Base-by-base conservation (phyloP, 2,888 invertebrate species). In the Eudasyphora cyanicolor region DNA sequence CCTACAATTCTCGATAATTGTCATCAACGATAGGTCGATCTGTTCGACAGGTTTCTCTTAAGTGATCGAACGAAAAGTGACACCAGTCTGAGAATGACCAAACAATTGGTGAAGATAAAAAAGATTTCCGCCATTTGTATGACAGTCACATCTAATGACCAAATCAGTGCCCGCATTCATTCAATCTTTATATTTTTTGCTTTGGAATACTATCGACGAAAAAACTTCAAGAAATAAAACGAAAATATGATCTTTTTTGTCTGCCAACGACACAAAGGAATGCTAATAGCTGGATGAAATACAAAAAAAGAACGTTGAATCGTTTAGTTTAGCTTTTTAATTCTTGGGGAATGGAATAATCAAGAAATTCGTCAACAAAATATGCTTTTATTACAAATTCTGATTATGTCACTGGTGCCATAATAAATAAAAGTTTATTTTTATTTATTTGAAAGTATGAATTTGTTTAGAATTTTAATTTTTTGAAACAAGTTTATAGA, bases 231-330 rank as follows among this genome's bases (percentile, higher is more conserved):
- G 7, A 45, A 12, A 57, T 27, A 27, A 57, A 54, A 24, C 57
- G 27, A 57, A 51, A 35, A 21, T 51, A 51, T 51, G 51, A 51
- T 5, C 29, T 51, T 12, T 45, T 60, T 67, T 42, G 38, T 35
- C 21, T 19, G 38, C 10, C 2, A 51, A 42, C n/a, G 38, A 27
- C 79, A 69, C 45, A 57, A 24, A 35, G 69, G 79, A 75, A 79
- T 75, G 21, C 70, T 75, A 79, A 79, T 75, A 38, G 17, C 35
- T 57, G n/a, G n/a, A n/a, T n/a, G n/a, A n/a, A n/a, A n/a, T n/a
- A 17, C 32, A 35, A 76, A 49, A 51, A 32, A 19, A 4, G 17
- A 32, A 38, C 12, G 14, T 35, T n/a, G n/a, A n/a, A 60, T 38
- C 14, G 14, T 49, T 64, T 19, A 19, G 7, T 32, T 73, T 42